Evolutionary conservation across 2,888 invertebrate genomes (phyloP), one percentile per base, ranked within the genome.

Genomic region (Rhamnusium bicolor): DNA sequence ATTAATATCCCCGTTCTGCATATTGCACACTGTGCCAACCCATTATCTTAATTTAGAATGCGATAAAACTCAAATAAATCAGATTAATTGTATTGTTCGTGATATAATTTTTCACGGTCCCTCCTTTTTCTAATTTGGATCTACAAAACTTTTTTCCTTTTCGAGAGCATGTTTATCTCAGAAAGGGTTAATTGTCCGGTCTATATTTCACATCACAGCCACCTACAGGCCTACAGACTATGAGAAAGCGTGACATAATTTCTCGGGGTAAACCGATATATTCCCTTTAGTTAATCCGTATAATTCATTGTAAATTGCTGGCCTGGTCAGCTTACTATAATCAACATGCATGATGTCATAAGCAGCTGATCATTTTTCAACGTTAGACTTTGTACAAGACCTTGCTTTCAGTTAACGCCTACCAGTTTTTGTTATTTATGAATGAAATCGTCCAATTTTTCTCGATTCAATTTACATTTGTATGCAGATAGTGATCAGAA

Each of bases 41-140:
- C 72, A 62, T 71, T 67, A 67, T 56, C 56, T 67, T 67, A 74
- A 76, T 74, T 75, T 75, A 77, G 65, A 60, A 69, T 69, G 73
- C 72, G 68, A 74, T 83, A 83, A 84, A 82, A 81, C 81, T 75
- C 75, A 75, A 80, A 82, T 83, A 83, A 84, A 84, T 83, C 82
- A 83, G 78, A 76, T 79, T 78, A 78, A 78, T 78, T 74, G 75
- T 76, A 72, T 75, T 78, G 78, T 80, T 69, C 76, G 61, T 69
- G 74, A 78, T 75, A 79, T 79, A 72, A 77, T 79, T 76, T 78
- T 78, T 73, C 70, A 69, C 66, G 62, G 76, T 58, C 69, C 77
- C 78, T 76, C 79, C 78, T 79, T 79, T 79, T 78, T 73, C 76
- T 67, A 71, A 78, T 78, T 76, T 75, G 69, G 72, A 14, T 60